These are phyloP conservation scores for Eledona agricola DNA, from an alignment of 2,888 invertebrate genomes.

Conservation along the genomic window DNA sequence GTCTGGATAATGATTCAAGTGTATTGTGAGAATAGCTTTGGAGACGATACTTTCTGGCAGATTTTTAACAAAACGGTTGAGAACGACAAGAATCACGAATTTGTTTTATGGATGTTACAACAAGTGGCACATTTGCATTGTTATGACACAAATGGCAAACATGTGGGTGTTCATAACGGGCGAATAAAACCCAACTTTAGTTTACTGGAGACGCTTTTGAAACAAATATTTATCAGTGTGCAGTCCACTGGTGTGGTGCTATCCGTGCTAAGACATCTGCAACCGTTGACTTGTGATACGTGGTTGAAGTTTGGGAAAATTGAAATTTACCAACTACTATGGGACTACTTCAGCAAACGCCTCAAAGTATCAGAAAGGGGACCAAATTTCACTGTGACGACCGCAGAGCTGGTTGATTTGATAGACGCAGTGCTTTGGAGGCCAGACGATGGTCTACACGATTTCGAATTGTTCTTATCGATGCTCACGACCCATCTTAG, in stretches of 20 bases:
- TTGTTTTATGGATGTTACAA: conserved; percentile 51
- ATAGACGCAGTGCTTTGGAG: conserved; percentile 45
- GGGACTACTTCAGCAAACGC: conserved; percentile 59
- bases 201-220: conserved; percentile 51
- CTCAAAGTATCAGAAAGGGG: conserved; percentile 48
- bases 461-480: conserved; percentile 56
- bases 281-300: conserved; percentile 51
- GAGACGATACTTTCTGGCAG: conserved; percentile 52
- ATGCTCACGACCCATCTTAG: conserved; percentile 53
- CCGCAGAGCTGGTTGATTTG: conserved; percentile 41
- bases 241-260: conserved; percentile 43
- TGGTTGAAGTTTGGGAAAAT: conserved; percentile 55
- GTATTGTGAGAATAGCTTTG: conserved; percentile 43
- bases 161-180: conserved; percentile 1
- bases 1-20: conserved; percentile 54
- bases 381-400: conserved; percentile 29
- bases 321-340: conserved; percentile 56
- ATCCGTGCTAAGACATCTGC: conserved; percentile 48
- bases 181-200: conserved; percentile 49
- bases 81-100: conserved; percentile 46
- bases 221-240: conserved; percentile 42
- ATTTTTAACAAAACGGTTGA: conserved; percentile 50
- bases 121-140: conserved; percentile 48
- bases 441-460: conserved; percentile 46
- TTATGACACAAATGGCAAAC: conserved; percentile 2